These are phyloP conservation scores for Andrena chrysosceles DNA, from an alignment of 2,888 invertebrate genomes.

Conservation along the genomic window DNA sequence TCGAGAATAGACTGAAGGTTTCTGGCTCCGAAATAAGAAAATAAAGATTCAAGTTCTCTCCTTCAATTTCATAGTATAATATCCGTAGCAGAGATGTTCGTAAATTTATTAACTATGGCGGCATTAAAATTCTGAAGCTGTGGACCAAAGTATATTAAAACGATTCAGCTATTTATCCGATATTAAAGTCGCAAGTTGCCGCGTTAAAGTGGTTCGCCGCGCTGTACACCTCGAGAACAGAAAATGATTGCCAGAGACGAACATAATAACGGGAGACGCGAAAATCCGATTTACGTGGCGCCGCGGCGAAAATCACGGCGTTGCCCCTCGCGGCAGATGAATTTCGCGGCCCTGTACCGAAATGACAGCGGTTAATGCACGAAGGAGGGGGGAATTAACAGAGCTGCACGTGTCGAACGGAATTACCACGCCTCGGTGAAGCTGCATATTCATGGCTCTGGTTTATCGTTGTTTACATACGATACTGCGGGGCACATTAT, in stretches of 20 bases:
- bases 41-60: conserved; percentile 9
- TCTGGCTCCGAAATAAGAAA: neutral
- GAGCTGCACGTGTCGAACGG: conserved; percentile 55
- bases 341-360: neutral
- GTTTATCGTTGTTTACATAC: conserved; percentile 52
- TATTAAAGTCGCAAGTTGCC: neutral
- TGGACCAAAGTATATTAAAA: neutral
- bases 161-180: conserved; percentile 26
- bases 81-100: neutral
- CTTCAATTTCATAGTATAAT: conserved; percentile 4
- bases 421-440: conserved; percentile 49
- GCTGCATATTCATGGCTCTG: conserved; percentile 66
- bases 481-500: conserved; percentile 52
- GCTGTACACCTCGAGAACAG: neutral
- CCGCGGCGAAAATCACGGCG: neutral
- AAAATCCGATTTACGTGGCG: neutral
- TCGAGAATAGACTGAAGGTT: neutral
- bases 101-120: neutral
- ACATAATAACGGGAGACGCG: neutral
- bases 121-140: neutral
- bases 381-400: conserved; percentile 59
- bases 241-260: neutral
- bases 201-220: conserved; percentile 2
- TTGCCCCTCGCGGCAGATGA: neutral
- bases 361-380: conserved; percentile 53